Base-by-base conservation (phyloP, 2,888 invertebrate species). In the Tachina fera region DNA sequence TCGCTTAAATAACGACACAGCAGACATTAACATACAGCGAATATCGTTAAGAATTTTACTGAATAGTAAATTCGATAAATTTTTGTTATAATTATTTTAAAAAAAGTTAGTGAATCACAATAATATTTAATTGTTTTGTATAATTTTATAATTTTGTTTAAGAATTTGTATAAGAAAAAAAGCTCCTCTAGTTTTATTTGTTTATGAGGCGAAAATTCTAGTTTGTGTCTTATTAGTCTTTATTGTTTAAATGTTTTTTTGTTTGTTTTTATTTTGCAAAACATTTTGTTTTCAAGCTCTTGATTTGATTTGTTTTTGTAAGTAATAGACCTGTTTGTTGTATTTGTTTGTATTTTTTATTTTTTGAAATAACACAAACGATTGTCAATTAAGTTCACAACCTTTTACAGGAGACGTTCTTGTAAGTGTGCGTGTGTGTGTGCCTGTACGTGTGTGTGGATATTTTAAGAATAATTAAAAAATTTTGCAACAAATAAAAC, bases 301-400 rank as follows among this genome's bases (percentile, higher is more conserved):
- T 74, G 16, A 61, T 83, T 77, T 74, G 16, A 61, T 83, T 67
- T 47, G 14, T 71, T 67, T 78, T 74, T 65, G 74, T 83, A 47
- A 67, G 45, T 61, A 31, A 60, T 68, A 82, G 77, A 86, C 80
- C 79, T 86, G 81, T 86, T 84, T 87, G 81, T 75, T 81, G 75
- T 81, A 75, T 70, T 70, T 83, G 47, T 75, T 76, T 83, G 71
- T 77, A 31, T 71, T 58, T 65, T 77, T 22, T 71, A 51, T n/a
- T 77, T 41, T 80, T 71, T 71, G 19, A 31, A 49, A 9, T 72
- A 49, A 49, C 65, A 81, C 78, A 86, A 86, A 86, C 83, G 86
- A 86, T 86, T 86, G 83, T 85, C 83, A 83, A 76, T 87, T 65
- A 86, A 84, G 78, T 87, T 84, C 83, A 86, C 87, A 82, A 83